These are phyloP conservation scores for Lophotriccus pileatus DNA, from an alignment of 2,797 vertebrate species.

Conservation along the genomic window DNA sequence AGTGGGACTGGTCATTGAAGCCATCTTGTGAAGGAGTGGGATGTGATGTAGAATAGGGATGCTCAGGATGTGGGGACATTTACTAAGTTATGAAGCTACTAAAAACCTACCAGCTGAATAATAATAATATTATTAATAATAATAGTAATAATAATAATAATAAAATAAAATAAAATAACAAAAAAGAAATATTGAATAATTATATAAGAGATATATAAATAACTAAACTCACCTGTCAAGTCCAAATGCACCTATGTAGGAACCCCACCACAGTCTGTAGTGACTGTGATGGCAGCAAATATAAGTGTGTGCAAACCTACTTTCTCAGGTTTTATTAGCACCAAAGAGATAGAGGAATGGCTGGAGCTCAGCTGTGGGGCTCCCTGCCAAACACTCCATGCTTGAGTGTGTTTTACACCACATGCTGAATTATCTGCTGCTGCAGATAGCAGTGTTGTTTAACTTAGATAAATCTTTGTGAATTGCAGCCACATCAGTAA, in stretches of 20 bases:
- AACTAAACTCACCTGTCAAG: not conserved
- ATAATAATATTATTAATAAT: too few relatives aligned
- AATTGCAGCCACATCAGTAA: not conserved
- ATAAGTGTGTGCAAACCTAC: not conserved
- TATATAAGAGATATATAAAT: not conserved
- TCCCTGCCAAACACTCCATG: not conserved
- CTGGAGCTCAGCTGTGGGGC: not conserved
- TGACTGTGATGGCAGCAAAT: not conserved
- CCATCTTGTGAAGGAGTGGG: slow-evolving; percentile 80
- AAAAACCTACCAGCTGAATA: not conserved
- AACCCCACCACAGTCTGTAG: not conserved
- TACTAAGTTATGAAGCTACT: not conserved
- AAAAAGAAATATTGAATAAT: not conserved
- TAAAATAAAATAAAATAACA: not conserved
- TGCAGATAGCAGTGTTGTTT: not conserved
- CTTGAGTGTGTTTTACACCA: not conserved
- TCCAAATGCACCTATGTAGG: not conserved
- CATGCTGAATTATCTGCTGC: not conserved
- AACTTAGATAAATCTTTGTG: not conserved
- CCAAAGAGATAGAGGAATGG: not conserved
- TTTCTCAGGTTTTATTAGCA: not conserved
- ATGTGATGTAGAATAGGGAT: slow-evolving; percentile 31
- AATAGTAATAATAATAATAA: too few relatives aligned
- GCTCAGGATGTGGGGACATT: not conserved
- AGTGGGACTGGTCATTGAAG: slow-evolving; percentile 86